Evolutionary conservation across 2,888 invertebrate genomes (phyloP), one percentile per base, ranked within the genome.

Genomic region (Cantharis lateralis): DNA sequence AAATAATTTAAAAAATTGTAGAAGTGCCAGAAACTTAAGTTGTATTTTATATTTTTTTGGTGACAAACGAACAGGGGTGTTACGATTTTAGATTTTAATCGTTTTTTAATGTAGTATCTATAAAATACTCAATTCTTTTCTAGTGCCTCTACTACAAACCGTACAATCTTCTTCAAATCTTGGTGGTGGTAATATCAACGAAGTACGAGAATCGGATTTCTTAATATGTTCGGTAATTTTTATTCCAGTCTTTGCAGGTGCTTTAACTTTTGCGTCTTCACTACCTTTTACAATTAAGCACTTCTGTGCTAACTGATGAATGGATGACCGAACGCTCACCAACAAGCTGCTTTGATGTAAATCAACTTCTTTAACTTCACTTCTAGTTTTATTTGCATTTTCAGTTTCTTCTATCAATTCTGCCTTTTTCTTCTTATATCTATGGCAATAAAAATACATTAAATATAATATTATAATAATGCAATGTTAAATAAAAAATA

Each of bases 261-360:
- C 3, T 63, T 69, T 61, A 13, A n/a, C 5, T 24, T 32, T 71
- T 64, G 24, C 15, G 11, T 15, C 63, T n/a, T 70, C 77, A n/a
- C 69, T 61, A 20, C 64, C 62, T 76, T 76, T 62, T 81, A 74
- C 24, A 82, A 78, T 72, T 76, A 82, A 9, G 83, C 79, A 79
- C 77, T 92, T 88, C 70, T 90, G 89, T 75, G 91, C 89, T 80
- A 93, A 89, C 82, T 91, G 92, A 82, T 91, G 91, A 75, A 93
- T 83, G 0, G 91, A 90, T 0, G 89, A 90, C 83, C 90, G 90
- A 84, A 93, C 89, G 80, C 91, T 89, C 61, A 92, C 91, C 61
- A 92, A 87, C 16, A 92, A 86, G 80, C 89, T 87, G 0, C 91
- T 91, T 75, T 90, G 90, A 15, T 86, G 87, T 81, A 91, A 88